phyloP scores from a whole-genome alignment of 2,113 vertebrate species.

The Lonchura striata region DNA sequence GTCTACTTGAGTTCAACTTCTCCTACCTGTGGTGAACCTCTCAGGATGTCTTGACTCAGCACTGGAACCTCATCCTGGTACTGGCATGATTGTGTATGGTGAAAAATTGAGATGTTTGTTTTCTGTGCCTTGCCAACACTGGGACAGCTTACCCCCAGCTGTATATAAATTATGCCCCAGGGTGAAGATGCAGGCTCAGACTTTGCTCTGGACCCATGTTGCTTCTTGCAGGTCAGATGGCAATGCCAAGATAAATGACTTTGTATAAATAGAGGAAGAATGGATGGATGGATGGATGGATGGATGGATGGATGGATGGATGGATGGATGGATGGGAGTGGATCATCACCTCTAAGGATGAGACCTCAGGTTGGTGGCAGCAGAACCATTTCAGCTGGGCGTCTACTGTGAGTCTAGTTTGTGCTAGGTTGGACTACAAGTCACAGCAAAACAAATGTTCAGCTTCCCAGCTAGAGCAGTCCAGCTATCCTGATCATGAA shows the following conservation, averaged over 20 bases:
- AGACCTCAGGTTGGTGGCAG: not conserved
- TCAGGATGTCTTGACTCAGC: not conserved
- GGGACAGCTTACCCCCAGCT: not conserved
- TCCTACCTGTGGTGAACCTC: not conserved
- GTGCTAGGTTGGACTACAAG: not conserved
- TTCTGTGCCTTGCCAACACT: not conserved
- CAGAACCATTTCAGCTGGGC: not conserved
- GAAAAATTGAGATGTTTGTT: not conserved
- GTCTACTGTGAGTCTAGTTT: not conserved
- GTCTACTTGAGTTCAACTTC: not conserved
- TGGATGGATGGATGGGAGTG: not conserved
- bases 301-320: not conserved
- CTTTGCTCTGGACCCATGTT: not conserved
- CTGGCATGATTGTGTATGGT: not conserved
- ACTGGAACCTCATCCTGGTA: not conserved
- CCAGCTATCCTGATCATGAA: not conserved
- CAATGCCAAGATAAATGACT: not conserved
- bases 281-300: not conserved
- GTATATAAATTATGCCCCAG: not conserved
- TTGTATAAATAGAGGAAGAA: not conserved
- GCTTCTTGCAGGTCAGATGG: not conserved
- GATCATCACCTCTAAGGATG: not conserved
- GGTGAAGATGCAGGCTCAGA: not conserved
- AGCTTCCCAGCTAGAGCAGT: not conserved
- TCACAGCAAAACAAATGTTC: not conserved